Base-by-base conservation (phyloP, 2,797 vertebrate genomes). In the Buceros bicornis region DNA sequence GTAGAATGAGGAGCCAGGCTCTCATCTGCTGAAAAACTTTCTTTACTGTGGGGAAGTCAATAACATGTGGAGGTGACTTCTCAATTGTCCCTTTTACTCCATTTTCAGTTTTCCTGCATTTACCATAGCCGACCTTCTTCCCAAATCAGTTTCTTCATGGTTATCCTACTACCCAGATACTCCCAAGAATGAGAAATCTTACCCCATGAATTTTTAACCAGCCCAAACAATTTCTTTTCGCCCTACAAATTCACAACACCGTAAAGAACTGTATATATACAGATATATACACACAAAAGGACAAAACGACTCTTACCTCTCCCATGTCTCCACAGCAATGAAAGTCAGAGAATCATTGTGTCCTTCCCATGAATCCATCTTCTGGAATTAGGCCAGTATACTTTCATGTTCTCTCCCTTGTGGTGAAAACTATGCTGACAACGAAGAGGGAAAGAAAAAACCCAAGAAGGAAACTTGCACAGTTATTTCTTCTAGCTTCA, bases 401-500 rank as follows among this genome's bases (percentile, higher is more conserved):
- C 29, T 77, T n/a, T 5, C 20, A 31, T 3, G 57, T 64, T 26
- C n/a, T 67, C 10, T 51, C 3, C 18, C 28, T 15, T 15, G 8
- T 15, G 40, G 56, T 20, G n/a, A 58, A 42, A 81, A 29, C 31
- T 6, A 6, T 11, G 17, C 11, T 58, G 48, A 29, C n/a, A 24
- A 51, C 17, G 16, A 45, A 50, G 22, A 42, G 17, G 10, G 5
- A 16, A 69, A 80, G 25, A n/a, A 54, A 40, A 3, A 79, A n/a
- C 47, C 0, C 0, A 6, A 54, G 29, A 11, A 13, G 8, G 5
- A 2, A 12, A 50, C 5, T 45, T 20, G 0, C 43, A 26, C 1
- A 21, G 48, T 3, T 3, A 16, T 35, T 37, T 31, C 19, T 21
- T 5, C 8, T 65, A 37, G 24, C 50, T n/a, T 16, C n/a, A 13